Percentiles rank a stretch among this genome's conserved stretches.
phyloP scores from a whole-genome alignment of 1,140 invertebrate genomes.

The Dinothrombium tinctorium region DNA sequence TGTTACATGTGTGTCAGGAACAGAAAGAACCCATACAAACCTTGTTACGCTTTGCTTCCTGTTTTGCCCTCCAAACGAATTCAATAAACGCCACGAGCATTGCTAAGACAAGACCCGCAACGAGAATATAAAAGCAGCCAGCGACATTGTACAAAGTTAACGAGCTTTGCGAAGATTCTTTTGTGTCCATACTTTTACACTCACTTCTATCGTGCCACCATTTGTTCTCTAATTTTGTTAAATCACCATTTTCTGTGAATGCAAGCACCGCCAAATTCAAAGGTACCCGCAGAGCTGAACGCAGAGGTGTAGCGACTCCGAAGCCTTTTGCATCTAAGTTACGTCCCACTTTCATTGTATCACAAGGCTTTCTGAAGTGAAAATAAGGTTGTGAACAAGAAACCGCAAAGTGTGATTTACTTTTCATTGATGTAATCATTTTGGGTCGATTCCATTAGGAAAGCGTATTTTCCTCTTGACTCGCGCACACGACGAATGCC shows the following conservation, averaged over 20 bases:
- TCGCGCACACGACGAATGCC: constrained; percentile 22
- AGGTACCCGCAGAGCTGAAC: constrained; percentile 30
- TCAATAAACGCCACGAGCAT: constrained; percentile 68
- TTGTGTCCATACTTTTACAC: constrained; percentile 26
- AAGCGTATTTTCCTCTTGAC: constrained; percentile 31
- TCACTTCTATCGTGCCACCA: constrained; percentile 55
- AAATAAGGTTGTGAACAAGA: too few species aligned
- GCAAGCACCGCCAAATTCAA: constrained; percentile 73
- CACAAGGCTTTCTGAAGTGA: constrained; percentile 28
- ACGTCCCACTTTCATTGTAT: constrained; percentile 33
- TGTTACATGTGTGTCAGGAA: too few species aligned
- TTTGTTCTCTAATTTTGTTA: constrained; percentile 68
- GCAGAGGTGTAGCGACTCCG: constrained; percentile 24
- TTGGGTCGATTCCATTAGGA: constrained; percentile 27
- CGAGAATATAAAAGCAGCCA: constrained; percentile 94
- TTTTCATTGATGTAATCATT: constrained; percentile 25
- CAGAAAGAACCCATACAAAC: too few species aligned
- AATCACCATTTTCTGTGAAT: constrained; percentile 69
- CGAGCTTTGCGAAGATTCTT: constrained; percentile 60
- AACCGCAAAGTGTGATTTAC: too few species aligned
- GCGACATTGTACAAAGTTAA: constrained; percentile 88
- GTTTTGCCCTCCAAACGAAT: constrained; percentile 30
- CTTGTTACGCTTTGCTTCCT: not conserved
- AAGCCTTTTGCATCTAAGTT: constrained; percentile 26
- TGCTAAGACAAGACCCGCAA: constrained; percentile 64